These are phyloP conservation scores for Oryzaephilus surinamensis DNA, from an alignment of 1,140 invertebrate genomes.

Conservation along the genomic window DNA sequence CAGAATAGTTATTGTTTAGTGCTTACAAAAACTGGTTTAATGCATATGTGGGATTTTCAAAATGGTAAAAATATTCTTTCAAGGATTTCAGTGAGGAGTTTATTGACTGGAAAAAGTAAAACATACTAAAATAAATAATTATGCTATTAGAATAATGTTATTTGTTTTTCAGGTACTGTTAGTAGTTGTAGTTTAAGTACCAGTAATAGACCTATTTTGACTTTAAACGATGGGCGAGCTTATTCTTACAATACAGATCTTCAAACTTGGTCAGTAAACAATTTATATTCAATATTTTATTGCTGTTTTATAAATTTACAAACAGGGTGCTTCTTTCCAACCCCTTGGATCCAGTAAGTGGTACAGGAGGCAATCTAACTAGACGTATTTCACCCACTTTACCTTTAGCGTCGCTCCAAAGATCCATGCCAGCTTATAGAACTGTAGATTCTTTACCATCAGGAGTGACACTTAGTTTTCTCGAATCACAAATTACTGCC, in stretches of 20 bases:
- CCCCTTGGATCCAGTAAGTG: constrained; percentile 38
- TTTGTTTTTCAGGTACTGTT: constrained; percentile 46
- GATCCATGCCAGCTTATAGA: constrained; percentile 24
- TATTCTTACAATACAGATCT: constrained; percentile 55
- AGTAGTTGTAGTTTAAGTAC: constrained; percentile 47
- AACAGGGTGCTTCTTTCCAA: constrained; percentile 40
- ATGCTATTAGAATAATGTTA: too few species aligned
- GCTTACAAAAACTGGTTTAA: constrained; percentile 33
- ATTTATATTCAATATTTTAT: constrained; percentile 4
- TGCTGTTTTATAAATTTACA: constrained; percentile 3
- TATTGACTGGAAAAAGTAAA: constrained; percentile 39
- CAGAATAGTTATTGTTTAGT: constrained; percentile 29
- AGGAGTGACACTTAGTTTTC: constrained; percentile 53
- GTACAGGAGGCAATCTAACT: constrained; percentile 30
- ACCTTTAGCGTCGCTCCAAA: constrained; percentile 31
- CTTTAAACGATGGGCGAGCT: constrained; percentile 54
- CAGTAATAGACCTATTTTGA: constrained; percentile 51
- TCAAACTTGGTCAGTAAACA: constrained; percentile 49
- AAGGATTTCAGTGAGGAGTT: constrained; percentile 39
- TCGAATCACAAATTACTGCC: constrained; percentile 65
- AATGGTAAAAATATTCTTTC: constrained; percentile 23
- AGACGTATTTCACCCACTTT: constrained; percentile 19
- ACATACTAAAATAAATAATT: background rate
- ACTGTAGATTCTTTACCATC: constrained; percentile 31
- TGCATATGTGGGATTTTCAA: constrained; percentile 35